Percentiles rank a stretch among this genome's conserved stretches.
Conservation (phyloP, 2,888 invertebrate genomes). For the Drosophila tripunctata region DNA sequence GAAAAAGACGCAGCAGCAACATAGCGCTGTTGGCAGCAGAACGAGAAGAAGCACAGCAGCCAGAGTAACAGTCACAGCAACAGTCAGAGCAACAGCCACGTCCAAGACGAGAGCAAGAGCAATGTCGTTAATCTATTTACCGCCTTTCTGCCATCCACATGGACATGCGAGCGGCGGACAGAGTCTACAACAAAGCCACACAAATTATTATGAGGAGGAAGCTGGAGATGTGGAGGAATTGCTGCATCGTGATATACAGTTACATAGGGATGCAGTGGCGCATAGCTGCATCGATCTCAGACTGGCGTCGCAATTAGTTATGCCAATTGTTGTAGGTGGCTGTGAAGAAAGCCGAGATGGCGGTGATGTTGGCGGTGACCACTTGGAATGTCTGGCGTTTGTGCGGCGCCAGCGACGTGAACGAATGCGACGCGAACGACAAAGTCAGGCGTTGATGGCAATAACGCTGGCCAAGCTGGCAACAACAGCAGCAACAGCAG, state of each 20-base stretch:
- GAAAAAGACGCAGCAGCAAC: constrained; percentile 40
- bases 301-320: constrained; percentile 76
- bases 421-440: constrained; percentile 64
- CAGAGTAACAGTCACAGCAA: constrained; percentile 26
- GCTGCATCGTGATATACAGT: constrained; percentile 64
- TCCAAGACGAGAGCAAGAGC: constrained; percentile 65
- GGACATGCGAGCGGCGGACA: constrained; percentile 52
- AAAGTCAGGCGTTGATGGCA: constrained; percentile 58
- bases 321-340: constrained; percentile 73
- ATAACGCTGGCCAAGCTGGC: constrained; percentile 28
- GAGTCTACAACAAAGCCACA: no score
- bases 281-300: constrained; percentile 64
- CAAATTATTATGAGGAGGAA: background rate
- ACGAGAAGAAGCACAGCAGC: constrained; percentile 24
- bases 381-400: constrained; percentile 45
- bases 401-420: constrained; percentile 67
- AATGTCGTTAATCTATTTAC: constrained; percentile 82
- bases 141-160: constrained; percentile 80
- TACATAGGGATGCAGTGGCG: constrained; percentile 39
- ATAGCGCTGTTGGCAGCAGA: constrained; percentile 43
- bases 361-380: constrained; percentile 5
- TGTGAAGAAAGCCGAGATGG: constrained; percentile 1
- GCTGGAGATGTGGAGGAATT: constrained; percentile 36
- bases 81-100: constrained; percentile 54
- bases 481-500: constrained; percentile 52